Evolutionary conservation across 2,797 vertebrate genomes (phyloP), one percentile per base, ranked within the genome.

Genomic region (Artibeus lituratus): DNA sequence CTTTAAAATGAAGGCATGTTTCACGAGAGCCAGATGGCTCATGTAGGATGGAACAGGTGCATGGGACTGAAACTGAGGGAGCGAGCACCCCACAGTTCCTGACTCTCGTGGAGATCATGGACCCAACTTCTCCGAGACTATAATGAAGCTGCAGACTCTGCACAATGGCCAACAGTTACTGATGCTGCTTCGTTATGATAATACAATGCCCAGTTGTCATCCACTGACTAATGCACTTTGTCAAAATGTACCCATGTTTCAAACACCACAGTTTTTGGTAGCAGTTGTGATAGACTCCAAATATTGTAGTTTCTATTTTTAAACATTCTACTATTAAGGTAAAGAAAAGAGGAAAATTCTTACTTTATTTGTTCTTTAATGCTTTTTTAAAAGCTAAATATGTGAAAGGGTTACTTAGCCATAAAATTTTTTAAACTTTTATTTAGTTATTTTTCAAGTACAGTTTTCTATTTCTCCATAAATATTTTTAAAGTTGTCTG

Each of bases 381-480:
- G 82, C 39, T 97, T 95, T 96, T 96, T 95, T 88, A 73, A 94
- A 96, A 94, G 90, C 92, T 96, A 83, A 96, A 96, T 86, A 84
- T 91, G 67, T 83, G 44, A 76, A 96, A 92, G 74, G 96, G 90
- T 95, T 96, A 97, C 90, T 92, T 94, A 94, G 96, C 95, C 97
- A 97, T 96, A 97, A 96, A 92, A 96, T 96, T 95, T 95, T 97
- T 96, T 96, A 88, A 93, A 95, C n/a, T n/a, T n/a, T n/a, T n/a
- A n/a, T n/a, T n/a, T n/a, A n/a, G n/a, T n/a, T n/a, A n/a, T n/a
- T n/a, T n/a, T n/a, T n/a, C n/a, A n/a, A n/a, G n/a, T n/a, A n/a
- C n/a, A n/a, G n/a, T n/a, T n/a, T n/a, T n/a, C n/a, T n/a, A n/a
- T n/a, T n/a, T n/a, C n/a, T n/a, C n/a, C n/a, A n/a, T 96, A 97